Percentiles rank a stretch among this genome's conserved stretches.
Evolutionary conservation across 1,140 invertebrate genomes (phyloP).

Genomic region (Drosophila arawakana): DNA sequence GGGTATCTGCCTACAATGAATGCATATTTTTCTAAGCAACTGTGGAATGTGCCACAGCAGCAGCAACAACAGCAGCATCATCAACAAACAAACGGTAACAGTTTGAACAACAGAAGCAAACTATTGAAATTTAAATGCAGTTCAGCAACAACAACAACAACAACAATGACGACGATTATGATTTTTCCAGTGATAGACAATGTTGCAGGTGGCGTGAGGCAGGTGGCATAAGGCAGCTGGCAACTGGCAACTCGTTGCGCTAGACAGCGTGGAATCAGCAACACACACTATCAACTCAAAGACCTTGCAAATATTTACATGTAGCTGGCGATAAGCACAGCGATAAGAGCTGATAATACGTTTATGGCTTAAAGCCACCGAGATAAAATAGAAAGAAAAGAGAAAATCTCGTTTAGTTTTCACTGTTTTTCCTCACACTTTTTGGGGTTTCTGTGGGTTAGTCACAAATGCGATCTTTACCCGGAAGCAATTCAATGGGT

Average conservation of each 20-base stretch:
- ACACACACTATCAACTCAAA: conserved; percentile 16
- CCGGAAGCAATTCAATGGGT: conserved; percentile 64
- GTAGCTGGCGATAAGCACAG: conserved; percentile 44
- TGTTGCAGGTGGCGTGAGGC: background rate
- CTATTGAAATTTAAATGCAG: conserved; percentile 34
- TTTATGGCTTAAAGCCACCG: conserved; percentile 14
- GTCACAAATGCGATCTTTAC: conserved; percentile 39
- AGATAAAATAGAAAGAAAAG: conserved; percentile 5
- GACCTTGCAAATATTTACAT: conserved; percentile 69
- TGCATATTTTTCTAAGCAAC: conserved; percentile 4
- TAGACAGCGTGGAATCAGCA: conserved; percentile 24
- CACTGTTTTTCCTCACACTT: background rate
- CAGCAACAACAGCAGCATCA: background rate
- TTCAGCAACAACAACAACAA: conserved; percentile 9
- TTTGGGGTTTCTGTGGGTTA: conserved; percentile 9
- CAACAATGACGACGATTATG: conserved; percentile 27
- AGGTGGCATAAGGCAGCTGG: background rate
- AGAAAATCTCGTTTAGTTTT: conserved; percentile 8
- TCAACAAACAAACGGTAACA: conserved; percentile 4
- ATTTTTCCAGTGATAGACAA: conserved; percentile 9
- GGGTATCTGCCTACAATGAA: background rate
- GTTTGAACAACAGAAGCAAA: conserved; percentile 14
- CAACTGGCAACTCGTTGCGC: background rate
- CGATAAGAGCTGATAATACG: conserved; percentile 35
- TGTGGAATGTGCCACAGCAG: conserved; percentile 18